Base-by-base conservation (phyloP, 1,140 invertebrate genomes). In the Mactra quadrangularis region DNA sequence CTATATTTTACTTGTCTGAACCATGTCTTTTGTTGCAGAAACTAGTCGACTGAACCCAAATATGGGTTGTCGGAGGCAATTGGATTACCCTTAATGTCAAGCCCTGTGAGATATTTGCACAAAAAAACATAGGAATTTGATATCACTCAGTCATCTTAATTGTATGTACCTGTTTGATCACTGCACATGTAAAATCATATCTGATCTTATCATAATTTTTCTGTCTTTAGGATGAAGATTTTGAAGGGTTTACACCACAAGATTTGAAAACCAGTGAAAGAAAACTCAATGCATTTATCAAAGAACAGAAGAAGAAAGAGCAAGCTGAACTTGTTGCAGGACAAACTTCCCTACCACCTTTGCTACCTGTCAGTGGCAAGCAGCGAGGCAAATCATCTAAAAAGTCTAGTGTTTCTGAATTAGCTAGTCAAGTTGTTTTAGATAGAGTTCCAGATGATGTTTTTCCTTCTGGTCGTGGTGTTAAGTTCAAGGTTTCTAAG, bases 161-260 rank as follows among this genome's bases (percentile, higher is more conserved):
- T n/a, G n/a, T n/a, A n/a, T n/a, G n/a, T n/a, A n/a, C n/a, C n/a
- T n/a, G n/a, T n/a, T n/a, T n/a, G n/a, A n/a, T n/a, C n/a, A n/a
- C n/a, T n/a, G n/a, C n/a, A n/a, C n/a, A n/a, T n/a, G n/a, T n/a
- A n/a, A n/a, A n/a, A n/a, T n/a, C n/a, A n/a, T n/a, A n/a, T n/a
- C n/a, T n/a, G n/a, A n/a, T n/a, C n/a, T n/a, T n/a, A n/a, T 70
- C 77, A 17, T 53, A 45, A 71, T 77, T 74, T 78, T 81, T 70
- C 70, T 52, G 79, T 66, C 89, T 84, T 19, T 76, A 93, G 92
- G 92, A 93, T 52, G 92, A 93, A 76, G 91, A 92, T 38, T 93
- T 93, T 90, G 86, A 90, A 64, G 93, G 93, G 9, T 93, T 93
- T 82, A 86, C 89, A 45, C 25, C 50, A 17, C 72, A 85, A 75